Evolutionary conservation across 2,113 vertebrate genomes (phyloP), one percentile per base, ranked within the genome.

Genomic region (Petroica traversi): DNA sequence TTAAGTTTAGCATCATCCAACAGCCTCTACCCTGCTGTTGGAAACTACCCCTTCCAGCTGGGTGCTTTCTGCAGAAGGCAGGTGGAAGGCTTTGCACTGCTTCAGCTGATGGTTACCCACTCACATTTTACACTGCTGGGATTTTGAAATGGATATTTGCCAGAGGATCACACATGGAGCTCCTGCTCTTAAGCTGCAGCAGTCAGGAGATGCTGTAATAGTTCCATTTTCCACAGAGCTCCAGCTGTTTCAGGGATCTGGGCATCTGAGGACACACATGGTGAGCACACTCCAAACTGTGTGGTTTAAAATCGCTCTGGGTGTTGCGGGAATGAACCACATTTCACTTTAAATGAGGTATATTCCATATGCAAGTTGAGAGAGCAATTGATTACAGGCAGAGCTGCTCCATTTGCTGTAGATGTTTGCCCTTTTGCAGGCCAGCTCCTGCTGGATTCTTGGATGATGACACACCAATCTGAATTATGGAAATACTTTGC

Each of bases 311-410:
- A 52, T 33, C 0, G 0, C 28, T 49, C n/a, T 34, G 43, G 13
- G 3, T 49, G 18, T 63, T 76, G 68, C 3, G 3, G 36, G 68
- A 85, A 71, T 33, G n/a, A 89, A 68, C 22, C 20, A 67, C 22
- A 25, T 92, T 95, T 49, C 23, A 48, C 33, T 84, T 91, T 89
- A 52, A 86, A 71, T 78, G 76, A 72, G 43, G 19, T 57, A 45
- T 40, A 61, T 14, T 63, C 85, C 68, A 16, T 29, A 29, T 14
- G 34, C 45, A 84, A 82, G 18, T 59, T 64, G 28, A 87, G 54
- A 74, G 62, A n/a, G 61, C 0, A 1, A 78, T 72, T 5, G 6
- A 26, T 81, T 57, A 57, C 62, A 66, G 58, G 16, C 20, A 63
- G 51, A 63, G 91, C 45, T 34, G 28, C 31, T 87, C n/a, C 3